These are phyloP conservation scores for Aphaenogaster floridana DNA, from an alignment of 1,140 invertebrate species.

Conservation along the genomic window DNA sequence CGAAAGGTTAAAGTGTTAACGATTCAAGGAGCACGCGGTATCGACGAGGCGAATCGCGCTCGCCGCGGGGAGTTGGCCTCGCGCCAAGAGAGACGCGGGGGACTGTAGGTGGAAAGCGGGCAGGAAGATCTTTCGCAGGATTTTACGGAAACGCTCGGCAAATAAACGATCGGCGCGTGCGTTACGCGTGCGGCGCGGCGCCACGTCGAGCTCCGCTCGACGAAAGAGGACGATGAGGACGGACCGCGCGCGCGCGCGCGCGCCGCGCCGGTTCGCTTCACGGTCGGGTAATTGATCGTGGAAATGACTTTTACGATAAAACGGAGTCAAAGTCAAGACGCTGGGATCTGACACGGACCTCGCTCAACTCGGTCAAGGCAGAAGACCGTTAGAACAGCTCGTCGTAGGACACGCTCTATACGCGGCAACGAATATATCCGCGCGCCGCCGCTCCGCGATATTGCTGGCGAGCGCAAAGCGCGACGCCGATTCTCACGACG, in stretches of 20 bases:
- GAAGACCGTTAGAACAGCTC: constrained; percentile 80
- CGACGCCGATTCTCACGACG: constrained; percentile 34
- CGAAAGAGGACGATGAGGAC: neutral
- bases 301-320: constrained; percentile 80
- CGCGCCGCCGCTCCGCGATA: constrained; percentile 38
- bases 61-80: constrained; percentile 37
- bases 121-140: neutral
- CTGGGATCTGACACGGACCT: constrained; percentile 85
- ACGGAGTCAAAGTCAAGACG: constrained; percentile 86
- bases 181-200: neutral
- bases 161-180: constrained; percentile 47
- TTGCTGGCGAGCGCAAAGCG: neutral
- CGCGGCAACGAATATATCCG: constrained; percentile 65
- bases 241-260: neutral
- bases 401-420: constrained; percentile 77
- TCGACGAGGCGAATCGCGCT: constrained; percentile 15
- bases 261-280: constrained; percentile 56
- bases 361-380: constrained; percentile 86
- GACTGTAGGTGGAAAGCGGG: neutral
- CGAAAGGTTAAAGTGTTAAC: constrained; percentile 59
- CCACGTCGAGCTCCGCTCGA: neutral
- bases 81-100: constrained; percentile 50
- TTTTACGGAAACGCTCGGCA: constrained; percentile 12
- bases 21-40: constrained; percentile 51
- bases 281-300: constrained; percentile 72